Percentiles rank a stretch among this genome's conserved stretches.
Evolutionary conservation across 2,797 vertebrate species (phyloP).

Genomic region (Mormyrops boulengeri): DNA sequence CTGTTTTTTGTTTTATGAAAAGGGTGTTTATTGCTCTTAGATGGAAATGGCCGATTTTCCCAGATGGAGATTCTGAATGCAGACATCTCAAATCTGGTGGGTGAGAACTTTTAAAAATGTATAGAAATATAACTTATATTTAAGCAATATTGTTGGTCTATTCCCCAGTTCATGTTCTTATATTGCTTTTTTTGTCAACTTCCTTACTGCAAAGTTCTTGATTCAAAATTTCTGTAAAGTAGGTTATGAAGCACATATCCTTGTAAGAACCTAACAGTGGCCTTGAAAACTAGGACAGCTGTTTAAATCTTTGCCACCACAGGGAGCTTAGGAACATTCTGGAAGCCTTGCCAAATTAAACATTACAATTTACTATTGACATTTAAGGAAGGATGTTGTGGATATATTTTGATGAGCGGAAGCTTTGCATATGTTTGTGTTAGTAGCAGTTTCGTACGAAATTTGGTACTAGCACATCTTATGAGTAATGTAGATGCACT

Average conservation of each 20-base stretch:
- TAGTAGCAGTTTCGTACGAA: background rate
- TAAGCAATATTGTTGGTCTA: background rate
- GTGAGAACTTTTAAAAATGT: background rate
- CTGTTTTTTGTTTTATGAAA: conserved; percentile 49
- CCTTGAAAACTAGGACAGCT: conserved; percentile 13
- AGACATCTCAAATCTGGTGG: background rate
- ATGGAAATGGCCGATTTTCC: background rate
- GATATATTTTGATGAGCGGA: background rate
- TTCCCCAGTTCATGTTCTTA: background rate
- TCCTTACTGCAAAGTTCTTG: background rate
- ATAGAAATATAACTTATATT: background rate
- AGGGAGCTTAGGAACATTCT: conserved; percentile 2
- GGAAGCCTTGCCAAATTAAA: background rate
- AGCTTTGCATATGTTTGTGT: background rate
- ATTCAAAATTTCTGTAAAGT: conserved; percentile 5
- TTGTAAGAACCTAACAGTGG: background rate
- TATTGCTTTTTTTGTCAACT: background rate
- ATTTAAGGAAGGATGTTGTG: background rate
- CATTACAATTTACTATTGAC: background rate
- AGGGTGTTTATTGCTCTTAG: background rate
- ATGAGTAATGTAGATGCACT: background rate
- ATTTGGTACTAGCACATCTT: background rate
- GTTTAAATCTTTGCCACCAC: conserved; percentile 12
- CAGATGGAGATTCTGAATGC: background rate
- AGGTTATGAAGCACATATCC: conserved; percentile 15